phyloP scores from a whole-genome alignment of 2,888 invertebrate genomes.

The Adelognathus sp. region DNA sequence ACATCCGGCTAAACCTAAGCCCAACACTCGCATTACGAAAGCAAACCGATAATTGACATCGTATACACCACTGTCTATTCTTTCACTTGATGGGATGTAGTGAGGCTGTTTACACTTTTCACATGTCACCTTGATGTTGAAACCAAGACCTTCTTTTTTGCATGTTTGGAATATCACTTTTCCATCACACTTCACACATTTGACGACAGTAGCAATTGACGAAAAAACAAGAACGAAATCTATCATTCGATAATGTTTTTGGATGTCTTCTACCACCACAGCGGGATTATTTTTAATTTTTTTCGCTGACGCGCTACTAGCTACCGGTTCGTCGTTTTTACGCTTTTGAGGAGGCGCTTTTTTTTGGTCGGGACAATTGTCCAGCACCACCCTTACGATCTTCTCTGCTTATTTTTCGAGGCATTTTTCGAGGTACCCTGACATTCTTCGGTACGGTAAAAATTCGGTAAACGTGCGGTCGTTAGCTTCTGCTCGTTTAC shows the following conservation, averaged over 20 bases:
- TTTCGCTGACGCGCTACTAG: constrained; percentile 55
- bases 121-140: constrained; percentile 58
- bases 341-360: constrained; percentile 50
- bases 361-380: constrained; percentile 28
- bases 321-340: constrained; percentile 36
- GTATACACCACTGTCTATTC: constrained; percentile 56
- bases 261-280: constrained; percentile 40
- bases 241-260: constrained; percentile 60
- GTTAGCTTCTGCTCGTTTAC: neutral
- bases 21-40: constrained; percentile 61
- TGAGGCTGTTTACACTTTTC: constrained; percentile 58
- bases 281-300: constrained; percentile 43
- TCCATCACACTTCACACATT: constrained; percentile 59
- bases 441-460: constrained; percentile 5
- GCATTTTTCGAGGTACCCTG: constrained; percentile 36
- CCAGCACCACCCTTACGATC: constrained; percentile 23
- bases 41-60: constrained; percentile 56
- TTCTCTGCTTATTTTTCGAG: constrained; percentile 45
- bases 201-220: constrained; percentile 58
- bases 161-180: constrained; percentile 54
- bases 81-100: constrained; percentile 58
- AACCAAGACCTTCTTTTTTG: constrained; percentile 57
- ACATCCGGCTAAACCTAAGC: constrained; percentile 58
- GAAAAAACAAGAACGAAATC: constrained; percentile 61
- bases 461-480: constrained; percentile 3